Conservation (phyloP, 35 echinoderm and acorn worm species). For the Anneissia japonica region DNA sequence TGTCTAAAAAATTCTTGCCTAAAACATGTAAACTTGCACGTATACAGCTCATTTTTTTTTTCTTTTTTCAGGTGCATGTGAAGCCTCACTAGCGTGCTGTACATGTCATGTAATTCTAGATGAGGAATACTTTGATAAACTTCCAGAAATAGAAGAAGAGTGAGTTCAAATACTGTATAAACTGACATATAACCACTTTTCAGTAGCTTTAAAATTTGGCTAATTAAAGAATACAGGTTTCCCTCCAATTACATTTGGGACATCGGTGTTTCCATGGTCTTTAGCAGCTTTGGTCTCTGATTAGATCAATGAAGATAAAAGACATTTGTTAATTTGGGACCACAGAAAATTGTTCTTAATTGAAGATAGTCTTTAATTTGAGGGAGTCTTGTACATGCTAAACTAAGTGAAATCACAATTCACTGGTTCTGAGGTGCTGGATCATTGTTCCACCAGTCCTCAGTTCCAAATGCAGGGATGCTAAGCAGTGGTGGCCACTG, state of each 20-base stretch:
- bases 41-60: background rate
- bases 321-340: background rate
- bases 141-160: constrained; percentile 83
- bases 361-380: too few relatives aligned
- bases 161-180: too few relatives aligned
- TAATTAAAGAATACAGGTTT: background rate
- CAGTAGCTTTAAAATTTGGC: background rate
- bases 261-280: background rate
- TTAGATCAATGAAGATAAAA: background rate
- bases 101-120: constrained; percentile 86
- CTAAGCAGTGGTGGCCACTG: too few relatives aligned
- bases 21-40: too few relatives aligned
- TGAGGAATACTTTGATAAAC: constrained; percentile 69
- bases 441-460: too few relatives aligned
- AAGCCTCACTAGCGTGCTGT: constrained; percentile 97
- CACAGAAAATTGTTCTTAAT: too few relatives aligned
- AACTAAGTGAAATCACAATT: too few relatives aligned
- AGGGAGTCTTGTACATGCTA: too few relatives aligned
- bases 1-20: too few relatives aligned
- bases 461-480: too few relatives aligned
- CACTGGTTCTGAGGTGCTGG: too few relatives aligned
- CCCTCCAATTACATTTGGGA: background rate
- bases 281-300: background rate
- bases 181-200: too few relatives aligned
- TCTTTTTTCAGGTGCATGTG: constrained; percentile 74